Conservation (phyloP, 2,113 vertebrate genomes). For the Rhegmatorhina hoffmannsi region DNA sequence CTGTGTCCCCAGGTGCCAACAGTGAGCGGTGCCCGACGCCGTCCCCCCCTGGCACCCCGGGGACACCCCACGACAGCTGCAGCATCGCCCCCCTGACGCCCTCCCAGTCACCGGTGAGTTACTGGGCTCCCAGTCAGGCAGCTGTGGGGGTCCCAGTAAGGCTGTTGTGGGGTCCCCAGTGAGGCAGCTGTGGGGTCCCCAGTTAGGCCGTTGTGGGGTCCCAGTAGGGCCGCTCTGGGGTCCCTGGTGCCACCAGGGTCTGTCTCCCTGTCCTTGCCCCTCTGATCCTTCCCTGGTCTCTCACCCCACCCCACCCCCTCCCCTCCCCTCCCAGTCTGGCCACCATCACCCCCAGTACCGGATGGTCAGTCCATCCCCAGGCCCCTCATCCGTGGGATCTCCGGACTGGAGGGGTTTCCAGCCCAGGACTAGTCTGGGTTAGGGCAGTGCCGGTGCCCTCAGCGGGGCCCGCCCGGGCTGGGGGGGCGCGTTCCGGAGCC, state of each 20-base stretch:
- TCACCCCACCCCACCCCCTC: too few relatives aligned
- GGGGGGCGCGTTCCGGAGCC: not conserved
- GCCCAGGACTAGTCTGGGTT: not conserved
- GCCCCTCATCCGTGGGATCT: not conserved
- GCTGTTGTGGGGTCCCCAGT: rapidly evolving
- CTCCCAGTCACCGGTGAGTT: constrained; percentile 86
- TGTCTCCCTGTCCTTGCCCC: rapidly evolving
- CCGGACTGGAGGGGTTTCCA: rapidly evolving
- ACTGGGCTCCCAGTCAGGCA: not conserved
- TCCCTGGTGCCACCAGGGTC: rapidly evolving
- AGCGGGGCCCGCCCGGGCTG: rapidly evolving
- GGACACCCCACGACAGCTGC: constrained; percentile 80
- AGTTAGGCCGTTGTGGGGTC: too few relatives aligned
- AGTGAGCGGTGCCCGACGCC: constrained; percentile 73
- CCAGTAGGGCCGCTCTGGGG: too few relatives aligned
- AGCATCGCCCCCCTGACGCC: constrained; percentile 90
- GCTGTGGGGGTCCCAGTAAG: not conserved
- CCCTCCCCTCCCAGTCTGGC: not conserved
- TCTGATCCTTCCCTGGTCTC: not conserved
- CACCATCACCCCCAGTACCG: rapidly evolving
- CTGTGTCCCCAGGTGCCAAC: constrained; percentile 68
- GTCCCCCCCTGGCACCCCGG: constrained; percentile 78
- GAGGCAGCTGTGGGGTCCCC: too few relatives aligned
- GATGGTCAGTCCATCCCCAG: rapidly evolving
- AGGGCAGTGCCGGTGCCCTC: not conserved